Evolutionary conservation across 2,113 vertebrate genomes (phyloP), one percentile per base, ranked within the genome.

Genomic region (Ibidorhyncha struthersii): DNA sequence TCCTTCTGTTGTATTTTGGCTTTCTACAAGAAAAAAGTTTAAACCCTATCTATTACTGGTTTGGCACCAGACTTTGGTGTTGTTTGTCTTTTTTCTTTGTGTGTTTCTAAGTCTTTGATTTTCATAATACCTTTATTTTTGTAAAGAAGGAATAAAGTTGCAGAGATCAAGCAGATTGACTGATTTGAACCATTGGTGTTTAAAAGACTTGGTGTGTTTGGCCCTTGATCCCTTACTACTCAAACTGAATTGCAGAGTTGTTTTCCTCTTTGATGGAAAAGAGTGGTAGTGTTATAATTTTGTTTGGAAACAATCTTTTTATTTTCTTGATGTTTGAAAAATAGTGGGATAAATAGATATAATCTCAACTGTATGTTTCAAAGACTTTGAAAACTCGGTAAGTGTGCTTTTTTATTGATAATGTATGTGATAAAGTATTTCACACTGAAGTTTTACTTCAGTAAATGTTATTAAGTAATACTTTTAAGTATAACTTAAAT

Each of bases 301-400:
- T 41, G 65, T 49, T n/a, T 8, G 89, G 81, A 90, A 63, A 11
- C 1, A 30, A 12, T 90, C 49, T 84, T 30, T 96, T 84, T 83
- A 45, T 85, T 95, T 92, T 88, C 62, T 80, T 80, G 26, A 59
- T n/a, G 19, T 73, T 89, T 97, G 32, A 30, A 76, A 96, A 92
- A 77, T 38, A 63, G 6, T 19, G 73, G 14, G 4, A 65, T 63
- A 85, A 29, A 77, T 8, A 59, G n/a, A 58, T 34, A 82, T 4
- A 1, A 69, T 50, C 38, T 79, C 61, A 56, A 12, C 36, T 34
- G 10, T 65, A 7, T 79, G 34, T 43, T 86, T 56, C 30, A 59
- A 93, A 69, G 29, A 43, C 45, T 87, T 79, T 89, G 19, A 86
- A 85, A 96, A n/a, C 18, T 65, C 34, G 56, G 1, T 45, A 69